Evolutionary conservation across 2,797 vertebrate genomes (phyloP), one percentile per base, ranked within the genome.

Genomic region (Capromys pilorides): DNA sequence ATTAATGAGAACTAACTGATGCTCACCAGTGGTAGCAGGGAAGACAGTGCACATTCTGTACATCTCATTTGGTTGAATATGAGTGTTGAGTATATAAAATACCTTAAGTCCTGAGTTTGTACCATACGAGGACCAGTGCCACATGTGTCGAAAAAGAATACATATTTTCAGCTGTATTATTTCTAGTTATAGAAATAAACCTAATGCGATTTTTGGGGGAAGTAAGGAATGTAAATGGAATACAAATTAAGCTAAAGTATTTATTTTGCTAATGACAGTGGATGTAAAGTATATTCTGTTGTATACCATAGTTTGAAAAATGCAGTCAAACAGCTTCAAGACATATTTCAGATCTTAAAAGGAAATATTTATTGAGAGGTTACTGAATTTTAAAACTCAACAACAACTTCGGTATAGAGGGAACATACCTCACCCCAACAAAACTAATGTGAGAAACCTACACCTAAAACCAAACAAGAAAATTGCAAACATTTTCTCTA

Each of bases 281-380:
- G 77, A 85, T 94, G 26, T 22, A 86, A 92, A 88, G 11, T 66
- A 71, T 3, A 4, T 86, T 88, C 54, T 84, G 59, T 62, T 62
- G 5, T 59, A 90, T 83, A 90, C 7, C 33, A 10, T 54, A 41
- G 12, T 62, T 89, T 82, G 4, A 18, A 33, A 71, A 95, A 1
- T 91, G 26, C 88, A 31, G 77, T 81, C 82, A 96, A 93, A 2
- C 2, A 7, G 49, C 2, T 71, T 59, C 62, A 69, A 91, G 66
- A 86, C 49, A n/a, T 90, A 9, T n/a, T 91, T 77, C 28, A 11
- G n/a, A 80, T 91, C 78, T 90, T 66, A 95, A 96, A 91, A 80
- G 67, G 1, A 92, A 80, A 59, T 51, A 57, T 62, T 86, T 18
- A 41, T 66, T 84, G 36, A 62, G 14, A 82, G 19, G 0, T 62